Percentiles rank a stretch among this genome's conserved stretches.
Conservation (phyloP, 2,113 vertebrate genomes). For the Willisornis vidua region DNA sequence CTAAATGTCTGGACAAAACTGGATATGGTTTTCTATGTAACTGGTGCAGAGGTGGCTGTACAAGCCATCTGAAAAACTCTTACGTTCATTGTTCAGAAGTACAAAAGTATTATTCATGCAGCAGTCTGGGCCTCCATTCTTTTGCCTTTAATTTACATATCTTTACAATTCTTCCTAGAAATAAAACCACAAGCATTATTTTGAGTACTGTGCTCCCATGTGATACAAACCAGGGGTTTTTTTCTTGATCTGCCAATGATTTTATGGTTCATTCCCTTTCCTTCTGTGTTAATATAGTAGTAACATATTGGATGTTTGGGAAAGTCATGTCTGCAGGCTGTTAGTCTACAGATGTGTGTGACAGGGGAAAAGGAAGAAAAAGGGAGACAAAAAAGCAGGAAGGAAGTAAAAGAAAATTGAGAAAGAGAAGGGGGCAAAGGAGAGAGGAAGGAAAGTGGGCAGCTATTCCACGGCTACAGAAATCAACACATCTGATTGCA, state of each 20-base stretch:
- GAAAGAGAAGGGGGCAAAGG: neutral
- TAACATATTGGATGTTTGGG: neutral
- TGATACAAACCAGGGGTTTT: neutral
- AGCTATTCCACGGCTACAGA: neutral
- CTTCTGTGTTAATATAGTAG: neutral
- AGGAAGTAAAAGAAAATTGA: neutral
- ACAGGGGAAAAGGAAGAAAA: neutral
- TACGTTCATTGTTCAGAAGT: slow-evolving; percentile 13
- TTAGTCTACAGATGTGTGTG: neutral
- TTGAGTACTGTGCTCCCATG: neutral
- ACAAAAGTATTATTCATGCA: slow-evolving; percentile 40
- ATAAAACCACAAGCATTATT: neutral
- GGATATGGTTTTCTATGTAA: neutral
- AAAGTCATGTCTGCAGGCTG: neutral
- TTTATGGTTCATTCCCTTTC: neutral
- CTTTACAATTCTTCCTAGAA: slow-evolving; percentile 38
- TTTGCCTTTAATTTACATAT: slow-evolving; percentile 58
- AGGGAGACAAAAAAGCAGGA: neutral
- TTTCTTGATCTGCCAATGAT: slow-evolving; percentile 5
- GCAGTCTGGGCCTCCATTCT: neutral
- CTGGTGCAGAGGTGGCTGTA: fast-evolving
- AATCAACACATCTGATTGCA: neutral
- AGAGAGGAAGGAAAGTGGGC: neutral
- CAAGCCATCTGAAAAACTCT: neutral
- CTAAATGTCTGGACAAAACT: neutral